phyloP scores from a whole-genome alignment of 2,888 invertebrate species.

The Lepidochrysops patricia region DNA sequence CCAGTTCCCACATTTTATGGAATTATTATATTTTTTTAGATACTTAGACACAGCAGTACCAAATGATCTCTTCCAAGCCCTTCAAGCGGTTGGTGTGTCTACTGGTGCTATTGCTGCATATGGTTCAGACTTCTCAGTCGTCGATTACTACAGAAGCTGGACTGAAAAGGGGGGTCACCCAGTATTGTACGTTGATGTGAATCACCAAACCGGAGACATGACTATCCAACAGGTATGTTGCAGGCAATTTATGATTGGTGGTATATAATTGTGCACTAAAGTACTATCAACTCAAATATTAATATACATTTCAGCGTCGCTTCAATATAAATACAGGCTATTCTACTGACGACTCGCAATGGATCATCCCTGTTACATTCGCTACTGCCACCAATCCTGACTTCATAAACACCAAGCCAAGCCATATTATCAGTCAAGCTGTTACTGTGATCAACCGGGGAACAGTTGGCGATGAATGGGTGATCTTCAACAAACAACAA shows the following conservation, averaged over 20 bases:
- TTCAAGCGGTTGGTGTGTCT: slow-evolving; percentile 43
- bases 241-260: not conserved
- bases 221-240: slow-evolving; percentile 29
- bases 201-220: slow-evolving; percentile 54
- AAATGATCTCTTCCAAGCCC: slow-evolving; percentile 58
- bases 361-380: slow-evolving; percentile 60
- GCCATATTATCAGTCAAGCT: slow-evolving; percentile 42
- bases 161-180: slow-evolving; percentile 77
- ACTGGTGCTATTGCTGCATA: slow-evolving; percentile 43
- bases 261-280: not conserved
- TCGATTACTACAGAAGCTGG: slow-evolving; percentile 61
- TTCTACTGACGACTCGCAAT: slow-evolving; percentile 38
- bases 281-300: not conserved
- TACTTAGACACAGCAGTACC: slow-evolving; percentile 58
- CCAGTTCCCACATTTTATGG: not conserved
- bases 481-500: slow-evolving; percentile 76
- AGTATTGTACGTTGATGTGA: slow-evolving; percentile 66
- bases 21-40: slow-evolving; percentile 32
- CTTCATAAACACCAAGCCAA: slow-evolving; percentile 57
- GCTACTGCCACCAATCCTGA: slow-evolving; percentile 51
- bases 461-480: slow-evolving; percentile 63
- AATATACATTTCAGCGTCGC: slow-evolving; percentile 53
- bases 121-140: slow-evolving; percentile 45
- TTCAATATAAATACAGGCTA: slow-evolving; percentile 61
- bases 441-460: slow-evolving; percentile 44